Evolutionary conservation across 1,140 invertebrate genomes (phyloP), one percentile per base, ranked within the genome.

Genomic region (Sminthurides bifidus): DNA sequence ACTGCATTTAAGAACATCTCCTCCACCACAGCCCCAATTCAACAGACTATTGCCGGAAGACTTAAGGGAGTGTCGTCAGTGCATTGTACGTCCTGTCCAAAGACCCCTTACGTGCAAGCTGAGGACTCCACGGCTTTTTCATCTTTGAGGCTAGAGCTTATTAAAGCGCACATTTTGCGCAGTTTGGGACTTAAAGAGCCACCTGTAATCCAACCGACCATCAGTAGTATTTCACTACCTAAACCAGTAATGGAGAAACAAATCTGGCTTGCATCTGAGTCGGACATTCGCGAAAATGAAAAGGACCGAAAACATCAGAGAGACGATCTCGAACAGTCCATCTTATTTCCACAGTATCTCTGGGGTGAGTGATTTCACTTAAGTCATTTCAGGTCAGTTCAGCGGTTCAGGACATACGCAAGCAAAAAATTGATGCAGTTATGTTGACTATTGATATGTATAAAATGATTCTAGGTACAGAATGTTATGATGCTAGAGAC

Each of bases 101-200:
- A n/a, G n/a, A n/a, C 33, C 33, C 33, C 10, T 35, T 35, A 10
- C 33, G n/a, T 35, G 33, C 33, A 35, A 35, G n/a, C 33, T 35
- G 33, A 10, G 10, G 10, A 35, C 21, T 51, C 37, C 24, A n/a
- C n/a, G 29, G 48, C 48, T 19, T 41, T 55, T 15, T 27, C 48
- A 40, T 24, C 38, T 14, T 30, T 56, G 55, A 52, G 55, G 45
- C 38, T 61, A 31, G 83, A 87, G 67, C 83, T 82, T 57, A 83
- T 87, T 10, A 87, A 87, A 66, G 78, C 84, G 61, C 84, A 87
- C 69, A 87, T 88, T 17, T 67, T 88, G 46, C 81, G 80, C 68
- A 87, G 87, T 67, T 66, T 88, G 40, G 70, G 83, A 53, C 67
- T 88, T 1, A 84, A 79, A 40, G 80, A 81, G 66, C 81, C 80